Percentiles rank a stretch among this genome's conserved stretches.
These are phyloP conservation scores for Chelon labrosus DNA, from an alignment of 2,797 vertebrate genomes.

Conservation along the genomic window DNA sequence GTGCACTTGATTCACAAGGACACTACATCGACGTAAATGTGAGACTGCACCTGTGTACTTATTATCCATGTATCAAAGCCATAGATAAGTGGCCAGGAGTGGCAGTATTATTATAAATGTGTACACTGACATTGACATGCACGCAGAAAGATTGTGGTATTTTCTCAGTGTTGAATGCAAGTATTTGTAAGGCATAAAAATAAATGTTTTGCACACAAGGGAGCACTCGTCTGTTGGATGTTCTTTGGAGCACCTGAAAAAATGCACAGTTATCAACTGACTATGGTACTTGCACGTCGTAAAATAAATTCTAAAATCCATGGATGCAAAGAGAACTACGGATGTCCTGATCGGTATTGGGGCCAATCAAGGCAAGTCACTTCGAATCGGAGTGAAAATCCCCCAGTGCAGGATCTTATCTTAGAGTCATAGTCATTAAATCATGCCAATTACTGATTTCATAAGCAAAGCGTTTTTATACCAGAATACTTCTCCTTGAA, in stretches of 20 bases:
- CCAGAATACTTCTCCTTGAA: neutral
- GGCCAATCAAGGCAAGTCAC: too few species aligned
- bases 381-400: too few species aligned
- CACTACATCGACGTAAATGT: constrained; percentile 58
- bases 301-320: neutral
- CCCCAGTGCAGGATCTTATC: too few species aligned
- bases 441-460: neutral
- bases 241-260: constrained; percentile 14
- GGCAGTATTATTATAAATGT: constrained; percentile 51
- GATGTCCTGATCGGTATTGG: too few species aligned
- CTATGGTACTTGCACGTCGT: neutral
- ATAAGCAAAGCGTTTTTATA: neutral
- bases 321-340: neutral
- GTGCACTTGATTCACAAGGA: constrained; percentile 50
- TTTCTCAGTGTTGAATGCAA: constrained; percentile 81
- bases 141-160: constrained; percentile 78
- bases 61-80: constrained; percentile 73
- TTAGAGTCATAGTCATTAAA: neutral
- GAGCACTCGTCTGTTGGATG: neutral
- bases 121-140: constrained; percentile 64
- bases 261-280: neutral
- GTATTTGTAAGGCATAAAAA: constrained; percentile 82
- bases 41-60: constrained; percentile 61
- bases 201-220: constrained; percentile 82
- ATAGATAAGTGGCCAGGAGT: constrained; percentile 62